Conservation (phyloP, 2,113 vertebrate species). For the Oxyura jamaicensis region DNA sequence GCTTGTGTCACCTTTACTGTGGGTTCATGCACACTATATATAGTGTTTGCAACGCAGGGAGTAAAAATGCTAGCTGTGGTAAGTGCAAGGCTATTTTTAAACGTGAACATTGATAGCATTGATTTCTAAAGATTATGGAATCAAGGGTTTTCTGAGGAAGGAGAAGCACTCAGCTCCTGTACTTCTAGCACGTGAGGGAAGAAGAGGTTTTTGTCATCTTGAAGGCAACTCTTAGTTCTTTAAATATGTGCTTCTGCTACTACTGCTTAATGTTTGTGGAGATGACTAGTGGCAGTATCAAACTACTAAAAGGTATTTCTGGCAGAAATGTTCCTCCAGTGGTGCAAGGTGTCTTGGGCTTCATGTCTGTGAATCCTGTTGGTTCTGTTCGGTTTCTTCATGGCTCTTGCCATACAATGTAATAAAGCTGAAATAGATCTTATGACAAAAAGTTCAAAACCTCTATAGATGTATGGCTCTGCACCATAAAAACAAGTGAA, state of each 20-base stretch:
- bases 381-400: not conserved
- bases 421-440: not conserved
- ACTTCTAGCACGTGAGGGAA: not conserved
- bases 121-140: not conserved
- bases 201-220: not conserved
- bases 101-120: not conserved
- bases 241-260: not conserved
- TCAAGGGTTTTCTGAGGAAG: not conserved
- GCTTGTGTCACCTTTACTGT: slow-evolving; percentile 15
- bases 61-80: not conserved
- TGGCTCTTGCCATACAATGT: not conserved
- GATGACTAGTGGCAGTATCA: not conserved
- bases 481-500: not conserved
- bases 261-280: not conserved
- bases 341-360: not conserved
- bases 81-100: not conserved
- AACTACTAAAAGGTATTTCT: not conserved
- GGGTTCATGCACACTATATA: not conserved
- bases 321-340: not conserved
- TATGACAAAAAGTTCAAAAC: not conserved
- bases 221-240: not conserved
- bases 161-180: not conserved
- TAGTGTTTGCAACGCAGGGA: not conserved
- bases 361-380: not conserved
- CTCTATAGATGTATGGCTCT: not conserved